phyloP scores from a whole-genome alignment of 1,140 invertebrate genomes.

The Zaprionus kolodkinae region DNA sequence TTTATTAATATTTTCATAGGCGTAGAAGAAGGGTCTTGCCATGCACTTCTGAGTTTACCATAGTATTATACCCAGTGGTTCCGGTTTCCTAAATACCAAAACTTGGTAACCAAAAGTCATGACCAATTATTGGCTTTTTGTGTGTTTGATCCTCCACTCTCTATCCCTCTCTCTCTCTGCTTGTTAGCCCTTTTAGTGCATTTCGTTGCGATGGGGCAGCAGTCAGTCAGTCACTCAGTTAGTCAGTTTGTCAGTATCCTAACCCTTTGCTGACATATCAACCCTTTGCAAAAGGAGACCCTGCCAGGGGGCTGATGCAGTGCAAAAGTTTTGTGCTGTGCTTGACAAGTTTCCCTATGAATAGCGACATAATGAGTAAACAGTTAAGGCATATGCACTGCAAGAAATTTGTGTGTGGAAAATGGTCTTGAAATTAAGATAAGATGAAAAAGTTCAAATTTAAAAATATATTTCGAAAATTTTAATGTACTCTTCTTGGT shows the following conservation, averaged over 20 bases:
- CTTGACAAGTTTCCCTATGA: slow-evolving; percentile 63
- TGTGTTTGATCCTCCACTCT: slow-evolving; percentile 12
- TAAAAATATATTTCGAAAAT: too few relatives aligned
- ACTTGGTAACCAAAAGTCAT: slow-evolving; percentile 79
- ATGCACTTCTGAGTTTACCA: slow-evolving; percentile 25
- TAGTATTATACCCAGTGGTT: too few relatives aligned
- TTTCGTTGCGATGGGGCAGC: slow-evolving; percentile 35
- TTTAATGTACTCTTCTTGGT: too few relatives aligned
- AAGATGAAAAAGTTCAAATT: background rate
- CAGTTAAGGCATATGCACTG: slow-evolving; percentile 51
- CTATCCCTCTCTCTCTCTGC: background rate
- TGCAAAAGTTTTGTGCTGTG: slow-evolving; percentile 51
- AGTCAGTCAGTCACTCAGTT: slow-evolving; percentile 3
- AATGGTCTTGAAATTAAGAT: background rate
- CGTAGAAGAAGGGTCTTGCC: slow-evolving; percentile 27
- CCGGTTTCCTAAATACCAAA: slow-evolving; percentile 10
- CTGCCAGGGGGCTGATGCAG: slow-evolving; percentile 38
- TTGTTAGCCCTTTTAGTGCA: slow-evolving; percentile 55
- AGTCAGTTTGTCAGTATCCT: slow-evolving; percentile 51
- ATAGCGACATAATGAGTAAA: slow-evolving; percentile 65
- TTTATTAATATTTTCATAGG: slow-evolving; percentile 71
- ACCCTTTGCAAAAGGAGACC: slow-evolving; percentile 18
- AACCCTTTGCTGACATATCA: slow-evolving; percentile 58
- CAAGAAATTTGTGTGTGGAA: background rate
- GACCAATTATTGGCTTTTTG: slow-evolving; percentile 77